Percentiles rank a stretch among this genome's conserved stretches.
Conservation (phyloP, 2,888 invertebrate genomes). For the Sarcophaga carnaria region DNA sequence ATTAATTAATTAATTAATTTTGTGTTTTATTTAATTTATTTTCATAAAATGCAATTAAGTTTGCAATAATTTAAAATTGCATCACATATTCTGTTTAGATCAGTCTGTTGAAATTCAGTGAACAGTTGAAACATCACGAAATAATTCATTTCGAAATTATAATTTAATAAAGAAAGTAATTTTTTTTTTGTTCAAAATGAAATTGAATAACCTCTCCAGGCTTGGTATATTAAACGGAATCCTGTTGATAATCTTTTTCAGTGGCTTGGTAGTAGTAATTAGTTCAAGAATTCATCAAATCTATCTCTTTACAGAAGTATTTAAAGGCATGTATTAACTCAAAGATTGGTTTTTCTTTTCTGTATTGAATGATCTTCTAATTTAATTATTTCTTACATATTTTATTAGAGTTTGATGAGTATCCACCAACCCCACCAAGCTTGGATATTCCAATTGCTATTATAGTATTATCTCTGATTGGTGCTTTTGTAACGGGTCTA, state of each 20-base stretch:
- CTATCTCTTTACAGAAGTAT: conserved; percentile 7
- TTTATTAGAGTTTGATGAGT: conserved; percentile 51
- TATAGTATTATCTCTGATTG: conserved; percentile 32
- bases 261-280: not conserved
- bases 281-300: conserved; percentile 46
- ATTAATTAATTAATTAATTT: not conserved
- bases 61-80: not conserved
- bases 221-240: conserved; percentile 47
- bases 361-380: no score
- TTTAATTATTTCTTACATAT: no score
- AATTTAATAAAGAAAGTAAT: no score
- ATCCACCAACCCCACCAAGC: conserved; percentile 30
- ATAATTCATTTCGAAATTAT: not conserved
- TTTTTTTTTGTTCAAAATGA: conserved; percentile 23
- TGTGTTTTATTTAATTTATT: conserved; percentile 1
- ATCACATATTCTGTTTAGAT: not conserved
- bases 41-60: not conserved
- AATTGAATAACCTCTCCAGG: conserved; percentile 46
- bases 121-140: conserved; percentile 23
- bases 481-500: conserved; percentile 43
- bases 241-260: conserved; percentile 39
- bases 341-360: no score
- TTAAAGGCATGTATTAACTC: conserved; percentile 22
- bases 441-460: conserved; percentile 45
- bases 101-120: conserved; percentile 33